A percentile compares a stretch with the other conserved stretches of the same genome.
Conservation (phyloP, 1,140 invertebrate genomes). For the Leptinotarsa lineolata region DNA sequence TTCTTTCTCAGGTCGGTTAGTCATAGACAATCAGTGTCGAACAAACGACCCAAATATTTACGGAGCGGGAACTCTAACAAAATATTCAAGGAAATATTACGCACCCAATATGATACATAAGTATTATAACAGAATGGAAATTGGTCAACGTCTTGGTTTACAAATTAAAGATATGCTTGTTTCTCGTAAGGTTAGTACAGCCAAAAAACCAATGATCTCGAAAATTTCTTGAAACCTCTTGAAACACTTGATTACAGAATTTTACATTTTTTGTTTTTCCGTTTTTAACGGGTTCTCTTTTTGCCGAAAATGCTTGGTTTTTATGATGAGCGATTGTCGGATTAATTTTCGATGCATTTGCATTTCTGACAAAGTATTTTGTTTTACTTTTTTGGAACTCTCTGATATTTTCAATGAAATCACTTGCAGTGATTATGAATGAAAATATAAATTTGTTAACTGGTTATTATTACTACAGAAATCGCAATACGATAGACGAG, state of each 20-base stretch:
- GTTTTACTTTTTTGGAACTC: too few relatives aligned
- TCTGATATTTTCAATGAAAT: too few relatives aligned
- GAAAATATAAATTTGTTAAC: too few relatives aligned
- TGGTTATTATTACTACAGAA: too few relatives aligned
- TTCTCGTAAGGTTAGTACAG: constrained; percentile 26
- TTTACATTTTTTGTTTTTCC: too few relatives aligned
- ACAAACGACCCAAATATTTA: constrained; percentile 73
- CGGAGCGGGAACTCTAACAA: constrained; percentile 70
- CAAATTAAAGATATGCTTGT: constrained; percentile 44
- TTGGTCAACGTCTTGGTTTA: constrained; percentile 43
- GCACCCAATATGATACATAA: constrained; percentile 57
- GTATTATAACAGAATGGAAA: constrained; percentile 59
- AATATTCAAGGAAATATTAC: constrained; percentile 63
- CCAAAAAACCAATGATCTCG: neutral
- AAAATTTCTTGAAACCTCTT: neutral
- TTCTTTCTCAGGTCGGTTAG: constrained; percentile 56
- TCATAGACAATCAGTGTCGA: constrained; percentile 68
- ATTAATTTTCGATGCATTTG: too few relatives aligned
- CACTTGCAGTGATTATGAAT: too few relatives aligned
- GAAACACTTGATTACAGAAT: too few relatives aligned
- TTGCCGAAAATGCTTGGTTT: too few relatives aligned
- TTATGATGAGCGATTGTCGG: too few relatives aligned
- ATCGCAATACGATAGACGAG: constrained; percentile 25
- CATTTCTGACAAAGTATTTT: too few relatives aligned
- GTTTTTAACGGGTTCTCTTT: too few relatives aligned